Percentiles rank a stretch among this genome's conserved stretches.
These are phyloP conservation scores for Thereuonema tuberculata DNA, from an alignment of 1,140 invertebrate species.

Conservation along the genomic window DNA sequence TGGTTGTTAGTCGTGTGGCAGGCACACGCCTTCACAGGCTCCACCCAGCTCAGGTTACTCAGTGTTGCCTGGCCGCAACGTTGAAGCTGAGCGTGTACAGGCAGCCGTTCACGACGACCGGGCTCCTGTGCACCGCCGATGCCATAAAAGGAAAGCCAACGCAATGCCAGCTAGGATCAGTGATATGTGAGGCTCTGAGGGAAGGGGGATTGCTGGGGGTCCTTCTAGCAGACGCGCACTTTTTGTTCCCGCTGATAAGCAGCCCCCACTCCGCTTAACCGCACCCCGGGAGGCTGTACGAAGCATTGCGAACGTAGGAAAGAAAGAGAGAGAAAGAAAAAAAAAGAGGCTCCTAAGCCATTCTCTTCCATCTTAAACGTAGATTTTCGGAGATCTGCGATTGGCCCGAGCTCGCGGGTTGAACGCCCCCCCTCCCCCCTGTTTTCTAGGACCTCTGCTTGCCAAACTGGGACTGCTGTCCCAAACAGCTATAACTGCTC, in stretches of 20 bases:
- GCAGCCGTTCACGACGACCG: neutral
- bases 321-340: too few species aligned
- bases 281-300: too few species aligned
- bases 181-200: conserved; percentile 3
- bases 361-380: too few species aligned
- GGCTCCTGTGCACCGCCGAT: neutral
- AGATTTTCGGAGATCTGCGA: too few species aligned
- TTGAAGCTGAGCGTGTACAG: neutral
- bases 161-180: neutral
- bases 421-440: neutral
- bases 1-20: too few species aligned
- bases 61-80: neutral
- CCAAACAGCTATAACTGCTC: neutral
- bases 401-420: too few species aligned
- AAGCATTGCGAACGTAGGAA: too few species aligned
- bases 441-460: neutral
- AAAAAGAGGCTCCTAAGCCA: too few species aligned
- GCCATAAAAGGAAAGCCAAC: neutral
- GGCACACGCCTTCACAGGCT: too few species aligned
- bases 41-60: neutral
- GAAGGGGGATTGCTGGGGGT: neutral
- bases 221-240: too few species aligned
- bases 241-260: too few species aligned
- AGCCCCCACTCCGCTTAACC: too few species aligned
- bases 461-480: neutral